Evolutionary conservation across 2,797 vertebrate genomes (phyloP).

Genomic region (Hephaestus fuliginosus): DNA sequence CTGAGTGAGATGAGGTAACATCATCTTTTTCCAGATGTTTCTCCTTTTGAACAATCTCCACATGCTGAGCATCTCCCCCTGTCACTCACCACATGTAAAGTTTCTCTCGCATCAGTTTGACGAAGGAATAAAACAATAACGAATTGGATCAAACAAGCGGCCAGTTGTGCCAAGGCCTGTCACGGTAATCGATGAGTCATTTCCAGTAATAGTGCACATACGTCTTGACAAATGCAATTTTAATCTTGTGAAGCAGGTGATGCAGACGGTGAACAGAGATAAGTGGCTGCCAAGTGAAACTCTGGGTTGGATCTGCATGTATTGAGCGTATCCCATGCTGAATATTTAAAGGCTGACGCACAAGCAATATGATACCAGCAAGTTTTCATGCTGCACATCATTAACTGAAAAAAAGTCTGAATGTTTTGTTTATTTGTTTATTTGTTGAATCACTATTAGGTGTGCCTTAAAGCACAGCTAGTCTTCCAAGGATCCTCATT

Average conservation of each 20-base stretch:
- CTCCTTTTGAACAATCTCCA: conserved; percentile 12
- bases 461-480: too few species aligned
- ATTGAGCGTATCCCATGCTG: neutral
- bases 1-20: conserved; percentile 49
- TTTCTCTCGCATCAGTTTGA: conserved; percentile 34
- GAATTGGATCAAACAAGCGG: conserved; percentile 27
- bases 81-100: conserved; percentile 60
- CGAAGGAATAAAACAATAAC: conserved; percentile 21
- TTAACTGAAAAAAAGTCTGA: too few species aligned
- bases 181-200: neutral
- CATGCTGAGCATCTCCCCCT: conserved; percentile 13
- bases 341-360: neutral
- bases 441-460: too few species aligned
- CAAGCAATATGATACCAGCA: too few species aligned
- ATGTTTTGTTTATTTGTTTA: neutral
- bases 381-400: too few species aligned
- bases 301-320: neutral
- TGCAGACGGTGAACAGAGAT: conserved; percentile 41
- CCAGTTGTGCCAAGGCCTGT: conserved; percentile 29
- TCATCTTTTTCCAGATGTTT: conserved; percentile 69
- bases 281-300: conserved; percentile 9
- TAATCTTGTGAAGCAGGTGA: conserved; percentile 37
- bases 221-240: conserved; percentile 22
- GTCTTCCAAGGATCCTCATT: too few species aligned
- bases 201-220: conserved; percentile 13